Evolutionary conservation across 2,113 vertebrate species (phyloP), one percentile per base, ranked within the genome.

Genomic region (Nicator chloris): DNA sequence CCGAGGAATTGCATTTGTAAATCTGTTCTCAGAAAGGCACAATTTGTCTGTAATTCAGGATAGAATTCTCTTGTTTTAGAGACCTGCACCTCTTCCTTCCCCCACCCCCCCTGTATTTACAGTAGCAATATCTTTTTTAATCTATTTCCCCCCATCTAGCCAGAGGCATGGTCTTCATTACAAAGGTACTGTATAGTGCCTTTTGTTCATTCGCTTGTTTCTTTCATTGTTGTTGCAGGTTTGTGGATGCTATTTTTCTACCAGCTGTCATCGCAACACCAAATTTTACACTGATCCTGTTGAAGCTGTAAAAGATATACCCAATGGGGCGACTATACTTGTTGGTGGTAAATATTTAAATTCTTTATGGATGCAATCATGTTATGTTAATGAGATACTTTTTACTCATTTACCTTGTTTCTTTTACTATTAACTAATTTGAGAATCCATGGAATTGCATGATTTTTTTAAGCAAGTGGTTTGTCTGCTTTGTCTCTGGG

Each of bases 291-390:
- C 96, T 4, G 98, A 99, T 94, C 97, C 99, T 6, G 95, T 98
- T 45, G 99, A 99, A 66, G 99, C 99, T n/a, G 98, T 99, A 19
- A 99, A 98, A 97, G 99, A 99, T 89, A 99, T 99, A 91, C 98
- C 98, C 5, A 93, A 98, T 95, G 99, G 99, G 37, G 97, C 99
- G 11, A 99, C 98, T 4, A 11, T 99, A 78, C 98, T 99, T 59
- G 99, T 99, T 90, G 99, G 99, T 97, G 99, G 99, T 99, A 97
- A 98, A 96, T 97, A 82, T 40, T 63, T 54, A 56, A 70, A 85
- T 95, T 92, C 18, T 71, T 93, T 73, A 40, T 57, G 35, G 40
- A 57, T 88, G 24, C 20, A 69, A 6, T 49, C 21, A 51, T 9
- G 2, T 69, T 81, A 31, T 61, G 4, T 66, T 66, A 70, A 45